Evolutionary conservation across 2,113 vertebrate genomes (phyloP), one percentile per base, ranked within the genome.

Genomic region (Rousettus leschenaultii): DNA sequence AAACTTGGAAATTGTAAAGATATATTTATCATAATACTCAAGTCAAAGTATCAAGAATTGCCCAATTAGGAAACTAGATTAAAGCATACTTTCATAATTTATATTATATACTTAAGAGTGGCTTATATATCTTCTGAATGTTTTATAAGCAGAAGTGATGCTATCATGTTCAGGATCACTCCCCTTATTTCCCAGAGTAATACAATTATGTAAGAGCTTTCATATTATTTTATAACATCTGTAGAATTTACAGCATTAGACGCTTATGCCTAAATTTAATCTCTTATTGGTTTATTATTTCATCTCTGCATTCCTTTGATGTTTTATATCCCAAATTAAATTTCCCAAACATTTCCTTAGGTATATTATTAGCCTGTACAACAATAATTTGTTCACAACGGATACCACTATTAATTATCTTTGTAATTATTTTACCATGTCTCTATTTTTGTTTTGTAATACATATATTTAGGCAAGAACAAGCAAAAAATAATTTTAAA

Each of bases 191-290:
- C 33, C 83, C 35, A 89, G 38, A 97, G 73, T 74, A 97, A 95
- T 13, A 92, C 92, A 97, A 96, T 71, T 53, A 86, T 75, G 13
- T 53, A 86, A 83, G 7, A 79, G 28, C 85, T 53, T 11, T 21
- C 55, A 53, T 65, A 89, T 86, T 95, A 91, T 97, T 98, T 97
- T 89, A 96, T 73, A 96, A 55, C 33, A 97, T 89, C 48, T 73
- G 93, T 30, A 53, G 82, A 97, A 98, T 97, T 95, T 98, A 40
- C 48, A 95, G 92, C 86, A 97, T 97, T 89, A 93, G 83, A 97
- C 55, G 38, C 92, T 96, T 35, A 84, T 38, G 65, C 82, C 40
- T 87, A 97, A 89, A 93, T 84, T 97, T 92, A 75, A 94, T 40
- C 75, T 93, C 65, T 28, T 87, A 22, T 68, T 75, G 45, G 66